phyloP scores from a whole-genome alignment of 1,140 invertebrate species.

The Mamestra configurata region DNA sequence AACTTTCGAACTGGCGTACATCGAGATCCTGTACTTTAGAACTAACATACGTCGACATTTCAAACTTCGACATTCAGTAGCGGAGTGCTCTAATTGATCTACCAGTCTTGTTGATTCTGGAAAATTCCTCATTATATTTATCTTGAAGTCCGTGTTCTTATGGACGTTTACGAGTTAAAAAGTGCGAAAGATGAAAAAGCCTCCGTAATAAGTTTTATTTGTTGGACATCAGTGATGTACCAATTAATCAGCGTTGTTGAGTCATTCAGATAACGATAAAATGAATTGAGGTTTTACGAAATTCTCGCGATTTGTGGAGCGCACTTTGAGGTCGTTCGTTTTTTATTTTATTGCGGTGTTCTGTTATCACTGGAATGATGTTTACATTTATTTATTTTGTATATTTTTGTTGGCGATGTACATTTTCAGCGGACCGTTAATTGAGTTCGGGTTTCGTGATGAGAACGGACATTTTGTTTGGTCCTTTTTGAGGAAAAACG shows the following conservation, averaged over 20 bases:
- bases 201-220: conserved; percentile 14
- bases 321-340: conserved; percentile 24
- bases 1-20: too few relatives aligned
- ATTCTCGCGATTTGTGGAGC: conserved; percentile 29
- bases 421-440: neutral
- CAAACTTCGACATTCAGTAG: too few relatives aligned
- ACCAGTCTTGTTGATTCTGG: too few relatives aligned
- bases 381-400: neutral
- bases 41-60: too few relatives aligned
- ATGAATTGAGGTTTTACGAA: conserved; percentile 39
- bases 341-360: conserved; percentile 41
- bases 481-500: neutral
- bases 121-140: too few relatives aligned
- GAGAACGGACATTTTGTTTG: neutral
- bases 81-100: too few relatives aligned
- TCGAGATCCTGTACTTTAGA: too few relatives aligned
- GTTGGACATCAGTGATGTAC: conserved; percentile 27
- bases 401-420: neutral
- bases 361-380: conserved; percentile 12
- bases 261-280: conserved; percentile 45
- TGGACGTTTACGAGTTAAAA: neutral
- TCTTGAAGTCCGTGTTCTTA: neutral
- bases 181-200: neutral
- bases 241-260: conserved; percentile 47
- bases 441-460: neutral